Percentiles rank a stretch among this genome's conserved stretches.
Conservation (phyloP, 2,113 vertebrate species). For the Gallinago media region DNA sequence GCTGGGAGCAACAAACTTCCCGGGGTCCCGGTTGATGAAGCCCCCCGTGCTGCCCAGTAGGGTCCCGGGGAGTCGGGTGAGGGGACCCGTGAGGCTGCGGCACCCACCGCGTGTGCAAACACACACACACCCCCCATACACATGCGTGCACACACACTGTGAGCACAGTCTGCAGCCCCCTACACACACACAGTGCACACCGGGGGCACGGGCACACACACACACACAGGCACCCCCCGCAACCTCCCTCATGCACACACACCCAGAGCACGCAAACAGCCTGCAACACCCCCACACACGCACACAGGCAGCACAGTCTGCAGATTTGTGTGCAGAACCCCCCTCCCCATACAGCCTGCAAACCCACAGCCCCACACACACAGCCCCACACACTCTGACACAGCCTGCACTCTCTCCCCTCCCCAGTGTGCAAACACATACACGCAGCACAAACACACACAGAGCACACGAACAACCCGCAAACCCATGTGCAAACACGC, state of each 20-base stretch:
- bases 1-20: neutral
- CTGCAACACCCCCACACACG: slow-evolving; percentile 34
- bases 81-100: neutral
- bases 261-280: neutral
- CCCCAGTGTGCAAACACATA: neutral
- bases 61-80: neutral
- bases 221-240: neutral
- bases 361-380: neutral
- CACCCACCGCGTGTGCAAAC: neutral
- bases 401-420: neutral
- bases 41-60: neutral
- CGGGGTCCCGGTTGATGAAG: neutral
- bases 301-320: neutral
- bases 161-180: neutral
- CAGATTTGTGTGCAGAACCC: neutral
- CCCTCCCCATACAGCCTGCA: neutral
- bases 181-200: neutral
- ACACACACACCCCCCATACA: neutral
- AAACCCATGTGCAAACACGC: neutral
- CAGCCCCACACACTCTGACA: neutral
- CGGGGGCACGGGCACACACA: neutral
- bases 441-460: neutral
- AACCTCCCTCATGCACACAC: neutral
- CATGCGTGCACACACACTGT: rapidly evolving
- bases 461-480: neutral